A percentile compares a stretch with the other conserved stretches of the same genome.
phyloP scores from a whole-genome alignment of 1,140 invertebrate genomes.

The Aphidius gifuensis region DNA sequence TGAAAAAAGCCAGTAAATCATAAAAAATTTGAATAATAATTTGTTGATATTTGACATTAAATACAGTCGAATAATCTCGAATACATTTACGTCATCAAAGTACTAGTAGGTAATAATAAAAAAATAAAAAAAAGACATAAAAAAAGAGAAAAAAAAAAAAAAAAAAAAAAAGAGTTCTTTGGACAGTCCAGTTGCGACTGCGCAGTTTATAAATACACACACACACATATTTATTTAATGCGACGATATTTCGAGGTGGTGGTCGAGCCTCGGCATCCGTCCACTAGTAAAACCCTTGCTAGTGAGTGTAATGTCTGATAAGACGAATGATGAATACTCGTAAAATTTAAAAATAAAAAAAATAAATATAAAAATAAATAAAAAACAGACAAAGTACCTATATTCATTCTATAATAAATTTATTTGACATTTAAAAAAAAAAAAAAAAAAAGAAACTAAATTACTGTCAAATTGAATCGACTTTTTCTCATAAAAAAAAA shows the following conservation, averaged over 20 bases:
- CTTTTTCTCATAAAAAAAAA: no score
- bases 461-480: no score
- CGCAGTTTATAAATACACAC: background rate
- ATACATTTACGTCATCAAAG: slow-evolving; percentile 1
- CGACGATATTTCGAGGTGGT: background rate
- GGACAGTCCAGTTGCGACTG: slow-evolving; percentile 3
- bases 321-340: slow-evolving; percentile 39
- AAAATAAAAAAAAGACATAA: background rate
- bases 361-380: background rate
- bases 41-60: slow-evolving; percentile 1
- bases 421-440: no score
- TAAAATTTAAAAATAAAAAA: slow-evolving; percentile 20
- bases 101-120: background rate
- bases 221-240: background rate
- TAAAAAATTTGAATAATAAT: no score
- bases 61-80: slow-evolving; percentile 4
- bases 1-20: no score
- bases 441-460: no score
- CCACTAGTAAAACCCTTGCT: slow-evolving; percentile 6
- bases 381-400: slow-evolving; percentile 10
- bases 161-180: background rate
- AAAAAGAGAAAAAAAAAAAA: background rate
- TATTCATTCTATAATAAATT: slow-evolving; percentile 23
- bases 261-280: slow-evolving; percentile 12
- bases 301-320: slow-evolving; percentile 38